Conservation (phyloP, 1,140 invertebrate species). For the Habropoda laboriosa region DNA sequence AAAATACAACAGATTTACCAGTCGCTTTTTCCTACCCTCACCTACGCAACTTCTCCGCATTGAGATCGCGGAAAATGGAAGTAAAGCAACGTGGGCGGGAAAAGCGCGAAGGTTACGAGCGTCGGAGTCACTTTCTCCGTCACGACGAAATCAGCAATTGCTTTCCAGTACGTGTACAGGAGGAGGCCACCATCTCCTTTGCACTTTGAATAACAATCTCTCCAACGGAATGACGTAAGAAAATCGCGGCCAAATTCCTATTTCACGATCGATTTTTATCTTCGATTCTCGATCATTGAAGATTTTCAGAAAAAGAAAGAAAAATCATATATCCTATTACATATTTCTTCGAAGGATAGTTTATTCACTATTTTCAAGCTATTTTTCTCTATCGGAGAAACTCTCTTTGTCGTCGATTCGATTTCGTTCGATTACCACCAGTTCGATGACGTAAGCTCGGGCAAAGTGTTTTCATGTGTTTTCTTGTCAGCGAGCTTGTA, state of each 20-base stretch:
- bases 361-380: too few relatives aligned
- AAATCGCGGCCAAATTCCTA: background rate
- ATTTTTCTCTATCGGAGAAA: too few relatives aligned
- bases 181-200: background rate
- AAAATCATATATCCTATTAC: too few relatives aligned
- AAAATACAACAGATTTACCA: background rate
- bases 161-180: background rate
- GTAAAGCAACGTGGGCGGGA: conserved; percentile 17
- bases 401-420: too few relatives aligned
- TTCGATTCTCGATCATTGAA: background rate
- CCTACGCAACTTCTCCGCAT: background rate
- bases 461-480: background rate
- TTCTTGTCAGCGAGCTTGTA: background rate
- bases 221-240: background rate
- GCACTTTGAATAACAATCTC: conserved; percentile 11
- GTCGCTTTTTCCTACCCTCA: conserved; percentile 6
- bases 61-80: conserved; percentile 29
- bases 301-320: background rate
- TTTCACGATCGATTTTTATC: background rate
- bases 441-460: background rate
- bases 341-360: too few relatives aligned
- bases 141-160: conserved; percentile 21
- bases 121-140: conserved; percentile 24
- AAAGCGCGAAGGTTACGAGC: conserved; percentile 36
- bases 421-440: background rate